Percentiles rank a stretch among this genome's conserved stretches.
Conservation (phyloP, 2,113 vertebrate species). For the Perognathus longimembris region DNA sequence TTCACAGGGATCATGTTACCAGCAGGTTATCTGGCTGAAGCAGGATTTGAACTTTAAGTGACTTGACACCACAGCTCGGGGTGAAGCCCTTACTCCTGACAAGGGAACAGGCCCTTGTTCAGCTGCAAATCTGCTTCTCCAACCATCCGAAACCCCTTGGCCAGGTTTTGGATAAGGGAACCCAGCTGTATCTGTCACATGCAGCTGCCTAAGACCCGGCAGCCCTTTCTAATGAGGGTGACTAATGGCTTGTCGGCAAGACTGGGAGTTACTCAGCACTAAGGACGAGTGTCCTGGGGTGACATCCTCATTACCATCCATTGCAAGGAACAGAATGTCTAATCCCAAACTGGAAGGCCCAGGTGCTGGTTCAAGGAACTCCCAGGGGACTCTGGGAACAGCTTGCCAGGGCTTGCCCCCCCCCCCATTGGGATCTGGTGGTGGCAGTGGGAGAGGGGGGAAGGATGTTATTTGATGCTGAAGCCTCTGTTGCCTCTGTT, state of each 20-base stretch:
- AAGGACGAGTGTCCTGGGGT: neutral
- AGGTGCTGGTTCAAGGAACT: neutral
- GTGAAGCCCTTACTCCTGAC: accelerated
- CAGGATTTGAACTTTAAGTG: neutral
- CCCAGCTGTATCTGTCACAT: neutral
- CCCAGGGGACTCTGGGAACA: neutral
- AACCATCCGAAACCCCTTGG: neutral
- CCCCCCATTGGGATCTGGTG: neutral
- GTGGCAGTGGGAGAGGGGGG: too few species aligned
- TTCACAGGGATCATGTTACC: neutral
- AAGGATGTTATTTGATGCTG: too few species aligned
- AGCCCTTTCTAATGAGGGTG: neutral
- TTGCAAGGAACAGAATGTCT: neutral
- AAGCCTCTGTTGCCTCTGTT: neutral
- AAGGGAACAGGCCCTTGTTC: neutral
- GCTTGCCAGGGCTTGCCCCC: neutral
- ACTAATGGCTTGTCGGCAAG: neutral
- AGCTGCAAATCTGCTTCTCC: neutral
- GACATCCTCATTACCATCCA: neutral
- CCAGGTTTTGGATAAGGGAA: neutral
- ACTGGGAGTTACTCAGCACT: neutral
- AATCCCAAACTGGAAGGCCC: neutral
- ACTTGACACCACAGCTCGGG: neutral
- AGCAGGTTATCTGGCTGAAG: neutral
- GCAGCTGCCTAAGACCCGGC: neutral